These are phyloP conservation scores for Champsocephalus esox DNA, from an alignment of 2,797 vertebrate genomes.

Conservation along the genomic window DNA sequence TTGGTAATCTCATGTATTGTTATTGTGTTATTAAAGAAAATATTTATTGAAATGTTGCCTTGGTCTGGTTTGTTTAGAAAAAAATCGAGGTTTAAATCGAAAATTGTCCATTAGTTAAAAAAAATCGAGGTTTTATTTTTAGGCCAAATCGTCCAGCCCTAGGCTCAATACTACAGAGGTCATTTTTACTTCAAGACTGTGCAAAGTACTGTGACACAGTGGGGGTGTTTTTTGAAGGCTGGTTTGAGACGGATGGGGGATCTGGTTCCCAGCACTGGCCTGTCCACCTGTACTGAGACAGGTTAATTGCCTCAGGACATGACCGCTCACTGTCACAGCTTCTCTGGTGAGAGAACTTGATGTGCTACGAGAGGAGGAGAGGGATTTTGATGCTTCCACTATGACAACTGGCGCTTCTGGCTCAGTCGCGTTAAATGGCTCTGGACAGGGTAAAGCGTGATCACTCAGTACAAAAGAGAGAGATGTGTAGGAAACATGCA, in stretches of 20 bases:
- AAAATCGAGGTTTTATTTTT: no score
- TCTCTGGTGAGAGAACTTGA: neutral
- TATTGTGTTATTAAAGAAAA: no score
- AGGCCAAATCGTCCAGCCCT: no score
- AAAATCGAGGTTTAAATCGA: no score
- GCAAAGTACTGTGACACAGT: neutral
- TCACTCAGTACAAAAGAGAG: neutral
- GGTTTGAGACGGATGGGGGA: neutral
- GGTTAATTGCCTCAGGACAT: conserved; percentile 14
- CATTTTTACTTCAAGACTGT: conserved; percentile 6
- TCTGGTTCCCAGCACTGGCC: neutral
- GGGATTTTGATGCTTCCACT: conserved; percentile 1
- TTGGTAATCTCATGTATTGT: no score
- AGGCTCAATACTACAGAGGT: conserved; percentile 5
- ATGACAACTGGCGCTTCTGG: neutral
- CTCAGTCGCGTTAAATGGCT: conserved; percentile 20
- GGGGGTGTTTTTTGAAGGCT: neutral
- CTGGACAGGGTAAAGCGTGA: conserved; percentile 8
- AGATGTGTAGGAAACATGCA: neutral
- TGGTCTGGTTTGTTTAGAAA: no score
- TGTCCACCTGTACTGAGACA: neutral
- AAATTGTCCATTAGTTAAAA: no score
- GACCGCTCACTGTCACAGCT: neutral
- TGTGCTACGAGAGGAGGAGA: conserved; percentile 1
- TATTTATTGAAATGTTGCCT: no score